A percentile compares a stretch with the other conserved stretches of the same genome.
These are phyloP conservation scores for Ganaspis sp. DNA, from an alignment of 1,140 invertebrate species.

Conservation along the genomic window DNA sequence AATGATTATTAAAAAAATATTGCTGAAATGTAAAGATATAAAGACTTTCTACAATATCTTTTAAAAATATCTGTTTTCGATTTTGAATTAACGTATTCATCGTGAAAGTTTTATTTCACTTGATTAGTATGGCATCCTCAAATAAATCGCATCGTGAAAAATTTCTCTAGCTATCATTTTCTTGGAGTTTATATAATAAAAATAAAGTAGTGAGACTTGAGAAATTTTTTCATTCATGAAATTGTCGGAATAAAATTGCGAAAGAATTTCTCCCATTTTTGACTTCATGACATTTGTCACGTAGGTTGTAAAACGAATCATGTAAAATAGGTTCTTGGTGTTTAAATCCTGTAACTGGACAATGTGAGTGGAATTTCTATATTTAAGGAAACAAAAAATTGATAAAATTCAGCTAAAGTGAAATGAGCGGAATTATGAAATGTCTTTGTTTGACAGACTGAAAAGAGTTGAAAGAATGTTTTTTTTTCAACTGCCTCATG, in stretches of 20 bases:
- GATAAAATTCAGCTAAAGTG: too few relatives aligned
- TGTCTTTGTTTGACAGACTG: too few relatives aligned
- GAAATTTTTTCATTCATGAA: not conserved
- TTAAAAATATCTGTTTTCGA: not conserved
- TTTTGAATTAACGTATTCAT: not conserved
- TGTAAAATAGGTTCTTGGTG: too few relatives aligned
- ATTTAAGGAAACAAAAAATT: not conserved
- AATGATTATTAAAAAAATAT: too few relatives aligned
- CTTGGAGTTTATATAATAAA: not conserved
- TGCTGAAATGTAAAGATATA: not conserved
- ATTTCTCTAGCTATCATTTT: not conserved
- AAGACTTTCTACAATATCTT: not conserved
- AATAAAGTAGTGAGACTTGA: not conserved
- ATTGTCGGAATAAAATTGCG: not conserved
- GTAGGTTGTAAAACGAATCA: not conserved
- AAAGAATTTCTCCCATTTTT: not conserved
- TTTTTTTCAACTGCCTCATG: constrained; percentile 30
- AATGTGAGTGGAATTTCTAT: not conserved
- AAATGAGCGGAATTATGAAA: too few relatives aligned
- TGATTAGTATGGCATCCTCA: not conserved
- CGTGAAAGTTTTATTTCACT: constrained; percentile 16
- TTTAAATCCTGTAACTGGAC: not conserved
- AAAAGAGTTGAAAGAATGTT: not conserved
- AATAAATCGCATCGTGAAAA: not conserved
- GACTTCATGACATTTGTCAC: not conserved